These are phyloP conservation scores for Gnathonemus echidnorhynchus DNA, from an alignment of 2,113 vertebrate genomes.

Conservation along the genomic window DNA sequence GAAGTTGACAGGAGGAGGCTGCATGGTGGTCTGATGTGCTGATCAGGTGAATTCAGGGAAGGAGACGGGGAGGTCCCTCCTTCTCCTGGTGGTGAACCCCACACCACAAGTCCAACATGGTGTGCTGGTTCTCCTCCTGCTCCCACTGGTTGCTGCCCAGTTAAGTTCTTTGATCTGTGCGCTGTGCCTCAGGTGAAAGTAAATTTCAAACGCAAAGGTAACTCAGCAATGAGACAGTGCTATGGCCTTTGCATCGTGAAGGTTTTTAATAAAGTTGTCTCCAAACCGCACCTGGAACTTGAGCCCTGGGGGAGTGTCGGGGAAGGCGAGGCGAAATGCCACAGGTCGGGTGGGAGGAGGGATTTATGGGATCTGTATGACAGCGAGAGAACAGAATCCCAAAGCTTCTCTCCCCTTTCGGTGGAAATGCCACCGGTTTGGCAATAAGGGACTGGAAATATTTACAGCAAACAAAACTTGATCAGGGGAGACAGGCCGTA, in stretches of 20 bases:
- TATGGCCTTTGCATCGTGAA: neutral
- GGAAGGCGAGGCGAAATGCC: neutral
- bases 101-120: neutral
- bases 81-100: neutral
- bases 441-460: neutral
- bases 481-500: neutral
- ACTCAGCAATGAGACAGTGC: neutral
- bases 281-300: neutral
- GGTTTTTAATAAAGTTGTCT: neutral
- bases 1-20: neutral
- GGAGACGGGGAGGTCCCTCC: neutral
- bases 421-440: conserved; percentile 8
- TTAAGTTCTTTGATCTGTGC: neutral
- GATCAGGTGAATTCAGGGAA: neutral
- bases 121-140: neutral
- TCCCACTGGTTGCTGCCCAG: neutral
- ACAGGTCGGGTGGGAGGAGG: neutral
- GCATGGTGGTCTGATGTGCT: neutral
- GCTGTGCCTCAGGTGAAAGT: neutral
- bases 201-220: neutral
- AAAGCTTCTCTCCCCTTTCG: neutral
- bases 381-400: neutral
- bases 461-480: neutral
- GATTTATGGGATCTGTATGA: neutral
- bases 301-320: neutral